phyloP scores from a whole-genome alignment of 2,888 invertebrate species.

The Pterobdella sp. region DNA sequence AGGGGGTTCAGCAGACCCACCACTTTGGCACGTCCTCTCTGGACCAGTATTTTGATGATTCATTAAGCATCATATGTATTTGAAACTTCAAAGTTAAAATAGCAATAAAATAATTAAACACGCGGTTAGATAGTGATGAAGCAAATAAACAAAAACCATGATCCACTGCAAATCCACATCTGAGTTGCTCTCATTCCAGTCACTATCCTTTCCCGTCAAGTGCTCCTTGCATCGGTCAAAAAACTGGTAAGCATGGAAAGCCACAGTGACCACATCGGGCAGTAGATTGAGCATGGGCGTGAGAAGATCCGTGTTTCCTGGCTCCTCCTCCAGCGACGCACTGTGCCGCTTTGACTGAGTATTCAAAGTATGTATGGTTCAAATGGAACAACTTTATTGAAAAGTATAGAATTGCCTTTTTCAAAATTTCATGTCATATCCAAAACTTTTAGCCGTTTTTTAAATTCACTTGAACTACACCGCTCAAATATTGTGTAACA shows the following conservation, averaged over 20 bases:
- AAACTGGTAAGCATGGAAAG: not conserved
- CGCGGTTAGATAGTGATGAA: not conserved
- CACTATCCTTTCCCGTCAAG: not conserved
- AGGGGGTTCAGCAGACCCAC: constrained; percentile 75
- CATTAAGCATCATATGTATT: too few species aligned
- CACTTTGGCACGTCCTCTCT: constrained; percentile 66
- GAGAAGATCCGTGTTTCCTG: not conserved
- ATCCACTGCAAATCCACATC: constrained; percentile 3
- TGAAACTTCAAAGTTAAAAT: too few species aligned
- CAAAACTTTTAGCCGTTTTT: too few species aligned
- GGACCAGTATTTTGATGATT: not conserved
- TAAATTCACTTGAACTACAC: too few species aligned
- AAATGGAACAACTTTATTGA: too few species aligned
- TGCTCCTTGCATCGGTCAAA: not conserved
- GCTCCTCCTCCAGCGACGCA: not conserved
- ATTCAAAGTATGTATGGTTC: too few species aligned
- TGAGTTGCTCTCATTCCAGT: not conserved
- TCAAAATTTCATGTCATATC: too few species aligned
- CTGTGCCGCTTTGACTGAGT: not conserved
- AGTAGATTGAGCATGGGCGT: constrained; percentile 1
- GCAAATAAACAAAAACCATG: constrained; percentile 3
- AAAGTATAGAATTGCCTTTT: too few species aligned
- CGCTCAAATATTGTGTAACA: too few species aligned
- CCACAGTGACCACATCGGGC: not conserved
- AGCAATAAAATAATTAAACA: not conserved